These are phyloP conservation scores for Habropoda laboriosa DNA, from an alignment of 1,140 invertebrate genomes.

Conservation along the genomic window DNA sequence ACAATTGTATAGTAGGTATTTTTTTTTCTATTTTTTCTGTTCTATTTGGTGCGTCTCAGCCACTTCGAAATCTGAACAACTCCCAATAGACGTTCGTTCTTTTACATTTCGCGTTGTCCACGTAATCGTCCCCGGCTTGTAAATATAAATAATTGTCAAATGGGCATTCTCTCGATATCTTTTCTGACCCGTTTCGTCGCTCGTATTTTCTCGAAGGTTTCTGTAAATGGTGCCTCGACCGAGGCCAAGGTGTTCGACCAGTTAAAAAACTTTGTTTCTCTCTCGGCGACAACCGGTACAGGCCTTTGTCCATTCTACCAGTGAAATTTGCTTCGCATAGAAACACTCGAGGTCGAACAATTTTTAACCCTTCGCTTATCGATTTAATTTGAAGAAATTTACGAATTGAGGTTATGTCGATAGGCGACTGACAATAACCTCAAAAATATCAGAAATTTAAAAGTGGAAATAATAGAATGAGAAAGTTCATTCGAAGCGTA, in stretches of 20 bases:
- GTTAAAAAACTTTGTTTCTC: conserved; percentile 5
- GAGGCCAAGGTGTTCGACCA: conserved; percentile 2
- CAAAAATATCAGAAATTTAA: too few relatives aligned
- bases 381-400: too few relatives aligned
- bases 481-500: too few relatives aligned
- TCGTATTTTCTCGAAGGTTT: neutral
- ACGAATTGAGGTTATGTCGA: too few relatives aligned
- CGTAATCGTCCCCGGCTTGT: too few relatives aligned
- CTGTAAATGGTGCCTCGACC: neutral
- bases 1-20: too few relatives aligned
- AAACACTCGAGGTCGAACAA: neutral
- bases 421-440: too few relatives aligned
- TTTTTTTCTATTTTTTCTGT: too few relatives aligned
- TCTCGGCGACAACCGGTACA: neutral
- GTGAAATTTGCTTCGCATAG: neutral
- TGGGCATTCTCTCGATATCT: neutral
- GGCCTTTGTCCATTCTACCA: neutral
- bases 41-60: too few relatives aligned
- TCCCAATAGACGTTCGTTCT: neutral
- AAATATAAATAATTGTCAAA: neutral
- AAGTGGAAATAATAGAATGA: too few relatives aligned
- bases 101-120: too few relatives aligned
- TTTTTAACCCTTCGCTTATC: neutral
- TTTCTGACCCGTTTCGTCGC: neutral
- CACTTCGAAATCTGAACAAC: too few relatives aligned